A percentile compares a stretch with the other conserved stretches of the same genome.
phyloP scores from a whole-genome alignment of 2,797 vertebrate genomes.

The Oryzias dopingdopingensis region DNA sequence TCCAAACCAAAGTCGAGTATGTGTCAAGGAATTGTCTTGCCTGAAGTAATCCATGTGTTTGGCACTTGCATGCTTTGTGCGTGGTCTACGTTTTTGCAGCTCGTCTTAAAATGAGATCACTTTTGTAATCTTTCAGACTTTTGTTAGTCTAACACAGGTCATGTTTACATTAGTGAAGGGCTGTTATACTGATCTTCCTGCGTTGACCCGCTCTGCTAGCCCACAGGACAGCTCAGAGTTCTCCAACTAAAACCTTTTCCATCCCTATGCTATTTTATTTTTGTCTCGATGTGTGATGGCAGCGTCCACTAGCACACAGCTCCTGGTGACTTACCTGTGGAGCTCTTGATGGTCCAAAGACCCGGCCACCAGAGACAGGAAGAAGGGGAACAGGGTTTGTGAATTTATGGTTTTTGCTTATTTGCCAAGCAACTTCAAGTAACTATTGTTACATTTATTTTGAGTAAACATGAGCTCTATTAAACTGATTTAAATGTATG shows the following conservation, averaged over 20 bases:
- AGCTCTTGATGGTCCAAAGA: too few species aligned
- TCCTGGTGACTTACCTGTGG: too few species aligned
- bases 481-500: too few species aligned
- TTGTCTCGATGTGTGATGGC: too few species aligned
- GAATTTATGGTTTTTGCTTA: too few species aligned
- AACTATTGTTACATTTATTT: too few species aligned
- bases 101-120: constrained; percentile 54
- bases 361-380: too few species aligned
- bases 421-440: too few species aligned
- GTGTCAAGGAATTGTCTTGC: constrained; percentile 54
- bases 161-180: constrained; percentile 68
- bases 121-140: constrained; percentile 45
- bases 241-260: constrained; percentile 14
- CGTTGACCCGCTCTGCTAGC: constrained; percentile 23
- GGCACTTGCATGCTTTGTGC: constrained; percentile 41
- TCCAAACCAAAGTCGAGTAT: constrained; percentile 49
- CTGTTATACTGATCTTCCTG: constrained; percentile 34
- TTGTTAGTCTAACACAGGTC: constrained; percentile 68
- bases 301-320: too few species aligned
- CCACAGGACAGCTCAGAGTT: constrained; percentile 6
- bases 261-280: too few species aligned
- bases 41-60: constrained; percentile 56
- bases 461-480: too few species aligned
- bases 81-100: constrained; percentile 52
- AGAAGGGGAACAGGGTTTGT: too few species aligned